Percentiles rank a stretch among this genome's conserved stretches.
Conservation (phyloP, 2,113 vertebrate genomes). For the Calidris pygmaea region DNA sequence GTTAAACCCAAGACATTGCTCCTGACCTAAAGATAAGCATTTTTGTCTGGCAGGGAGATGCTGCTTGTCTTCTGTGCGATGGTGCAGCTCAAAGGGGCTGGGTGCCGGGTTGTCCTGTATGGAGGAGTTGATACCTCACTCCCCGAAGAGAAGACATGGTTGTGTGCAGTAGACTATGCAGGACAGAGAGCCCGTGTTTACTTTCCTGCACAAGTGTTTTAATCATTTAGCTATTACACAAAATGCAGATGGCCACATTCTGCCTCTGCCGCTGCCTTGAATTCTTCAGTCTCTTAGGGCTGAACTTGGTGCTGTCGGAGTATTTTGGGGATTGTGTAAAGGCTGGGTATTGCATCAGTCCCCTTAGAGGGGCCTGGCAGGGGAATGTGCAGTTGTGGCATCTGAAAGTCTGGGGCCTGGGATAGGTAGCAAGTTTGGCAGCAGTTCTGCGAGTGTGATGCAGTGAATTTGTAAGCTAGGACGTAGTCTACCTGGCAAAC, state of each 20-base stretch:
- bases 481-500: not conserved
- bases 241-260: not conserved
- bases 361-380: not conserved
- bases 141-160: not conserved
- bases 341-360: not conserved
- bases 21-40: not conserved
- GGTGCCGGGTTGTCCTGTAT: not conserved
- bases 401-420: not conserved
- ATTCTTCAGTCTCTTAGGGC: not conserved
- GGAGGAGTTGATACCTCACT: not conserved
- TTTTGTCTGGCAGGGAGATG: not conserved
- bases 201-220: not conserved
- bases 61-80: not conserved
- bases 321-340: not conserved
- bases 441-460: not conserved
- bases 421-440: not conserved
- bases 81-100: not conserved
- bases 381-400: not conserved
- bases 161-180: not conserved
- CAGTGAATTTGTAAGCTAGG: not conserved
- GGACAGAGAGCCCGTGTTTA: accelerated
- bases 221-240: not conserved
- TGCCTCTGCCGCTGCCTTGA: not conserved
- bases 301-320: not conserved
- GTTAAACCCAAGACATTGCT: not conserved